Percentiles rank a stretch among this genome's conserved stretches.
Conservation (phyloP, 2,888 invertebrate species). For the Heliconius ismenius region DNA sequence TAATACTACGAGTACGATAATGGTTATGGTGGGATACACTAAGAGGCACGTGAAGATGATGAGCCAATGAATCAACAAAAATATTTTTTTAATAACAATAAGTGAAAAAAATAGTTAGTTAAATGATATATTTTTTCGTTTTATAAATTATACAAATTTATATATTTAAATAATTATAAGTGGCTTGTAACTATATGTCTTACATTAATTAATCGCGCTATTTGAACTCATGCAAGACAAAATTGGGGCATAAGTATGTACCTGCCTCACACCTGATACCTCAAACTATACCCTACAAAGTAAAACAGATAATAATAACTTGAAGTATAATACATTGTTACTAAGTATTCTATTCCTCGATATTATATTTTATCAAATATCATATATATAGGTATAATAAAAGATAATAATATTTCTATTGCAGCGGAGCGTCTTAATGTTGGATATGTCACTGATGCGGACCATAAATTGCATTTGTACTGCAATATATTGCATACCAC, state of each 20-base stretch:
- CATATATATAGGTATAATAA: neutral
- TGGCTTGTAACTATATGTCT: neutral
- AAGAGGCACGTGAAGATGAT: neutral
- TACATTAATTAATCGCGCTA: neutral
- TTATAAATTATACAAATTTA: neutral
- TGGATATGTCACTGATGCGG: constrained; percentile 62
- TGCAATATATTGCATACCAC: constrained; percentile 72
- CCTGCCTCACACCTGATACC: no score
- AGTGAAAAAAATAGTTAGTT: neutral
- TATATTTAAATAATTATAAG: neutral
- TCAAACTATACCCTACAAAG: neutral
- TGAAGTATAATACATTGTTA: neutral
- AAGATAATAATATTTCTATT: constrained; percentile 39
- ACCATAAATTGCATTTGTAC: constrained; percentile 63
- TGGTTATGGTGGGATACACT: neutral
- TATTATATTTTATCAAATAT: neutral
- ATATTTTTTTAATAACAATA: neutral
- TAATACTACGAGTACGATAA: neutral
- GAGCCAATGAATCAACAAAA: neutral
- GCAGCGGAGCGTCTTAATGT: constrained; percentile 73
- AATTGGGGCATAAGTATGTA: no score
- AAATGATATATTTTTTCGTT: no score
- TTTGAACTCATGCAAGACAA: no score
- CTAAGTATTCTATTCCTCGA: neutral
- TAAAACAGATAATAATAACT: neutral